These are phyloP conservation scores for Drosophila kikkawai DNA, from an alignment of 1,140 invertebrate genomes.

Conservation along the genomic window DNA sequence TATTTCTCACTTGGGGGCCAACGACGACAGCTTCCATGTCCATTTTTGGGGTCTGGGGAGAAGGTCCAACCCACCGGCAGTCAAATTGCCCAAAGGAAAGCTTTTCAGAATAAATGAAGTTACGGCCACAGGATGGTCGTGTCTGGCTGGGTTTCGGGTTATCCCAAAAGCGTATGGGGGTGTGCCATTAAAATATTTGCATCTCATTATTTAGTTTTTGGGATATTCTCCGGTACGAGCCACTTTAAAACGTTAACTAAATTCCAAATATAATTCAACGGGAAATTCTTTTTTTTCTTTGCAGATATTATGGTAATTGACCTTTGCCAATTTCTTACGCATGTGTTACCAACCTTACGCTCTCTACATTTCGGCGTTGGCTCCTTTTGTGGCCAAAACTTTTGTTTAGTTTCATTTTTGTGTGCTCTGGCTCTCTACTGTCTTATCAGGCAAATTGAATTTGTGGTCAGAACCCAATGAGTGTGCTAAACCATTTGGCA, in stretches of 20 bases:
- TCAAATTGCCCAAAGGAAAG: conserved; percentile 55
- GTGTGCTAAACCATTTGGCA: conserved; percentile 77
- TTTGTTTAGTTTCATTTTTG: conserved; percentile 47
- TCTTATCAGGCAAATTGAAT: conserved; percentile 75
- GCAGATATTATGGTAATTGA: conserved; percentile 44
- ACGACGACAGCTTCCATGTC: conserved; percentile 44
- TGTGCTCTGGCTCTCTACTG: conserved; percentile 28
- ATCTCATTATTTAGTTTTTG: conserved; percentile 76
- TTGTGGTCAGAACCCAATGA: conserved; percentile 74
- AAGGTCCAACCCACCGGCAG: conserved; percentile 12
- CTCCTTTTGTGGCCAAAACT: conserved; percentile 34
- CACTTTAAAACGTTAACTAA: not conserved
- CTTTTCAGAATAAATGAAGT: conserved; percentile 79
- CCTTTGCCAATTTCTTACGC: conserved; percentile 40
- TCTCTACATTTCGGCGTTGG: conserved; percentile 6
- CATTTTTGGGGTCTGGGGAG: conserved; percentile 10
- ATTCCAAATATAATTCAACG: conserved; percentile 4
- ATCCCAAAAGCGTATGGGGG: conserved; percentile 3
- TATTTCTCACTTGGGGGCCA: conserved; percentile 76
- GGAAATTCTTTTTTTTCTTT: not conserved
- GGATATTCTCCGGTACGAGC: not conserved
- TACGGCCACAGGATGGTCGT: conserved; percentile 43
- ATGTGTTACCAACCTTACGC: conserved; percentile 2
- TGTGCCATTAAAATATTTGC: conserved; percentile 80
- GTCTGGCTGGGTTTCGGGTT: conserved; percentile 16